These are phyloP conservation scores for Lerema accius DNA, from an alignment of 1,140 invertebrate species.

Conservation along the genomic window DNA sequence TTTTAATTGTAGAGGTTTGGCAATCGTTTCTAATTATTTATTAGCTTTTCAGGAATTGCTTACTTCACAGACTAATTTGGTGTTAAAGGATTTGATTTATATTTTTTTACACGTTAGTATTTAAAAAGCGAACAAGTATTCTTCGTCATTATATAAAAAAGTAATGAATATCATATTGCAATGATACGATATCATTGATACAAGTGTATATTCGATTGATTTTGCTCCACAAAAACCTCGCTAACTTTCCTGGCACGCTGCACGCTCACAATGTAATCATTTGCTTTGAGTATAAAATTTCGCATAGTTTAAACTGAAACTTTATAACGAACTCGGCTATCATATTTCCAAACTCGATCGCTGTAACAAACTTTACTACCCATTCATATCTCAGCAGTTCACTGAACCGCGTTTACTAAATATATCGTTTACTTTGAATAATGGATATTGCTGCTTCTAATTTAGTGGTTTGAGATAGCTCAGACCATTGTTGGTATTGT, in stretches of 20 bases:
- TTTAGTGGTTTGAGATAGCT: neutral
- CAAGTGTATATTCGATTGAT: neutral
- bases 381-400: slow-evolving; percentile 20
- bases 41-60: neutral
- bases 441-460: neutral
- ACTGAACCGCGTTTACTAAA: slow-evolving; percentile 11
- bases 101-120: too few relatives aligned
- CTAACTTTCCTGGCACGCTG: neutral
- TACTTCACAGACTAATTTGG: too few relatives aligned
- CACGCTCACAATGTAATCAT: neutral
- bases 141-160: too few relatives aligned
- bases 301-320: slow-evolving; percentile 12
- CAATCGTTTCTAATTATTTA: slow-evolving; percentile 1
- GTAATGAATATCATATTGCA: too few relatives aligned
- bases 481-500: neutral
- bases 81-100: too few relatives aligned
- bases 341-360: slow-evolving; percentile 23
- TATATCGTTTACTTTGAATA: slow-evolving; percentile 7
- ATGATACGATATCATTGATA: too few relatives aligned
- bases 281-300: slow-evolving; percentile 14
- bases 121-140: too few relatives aligned
- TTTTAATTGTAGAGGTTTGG: slow-evolving; percentile 9
- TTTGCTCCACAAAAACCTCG: neutral
- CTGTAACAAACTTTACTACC: slow-evolving; percentile 11
- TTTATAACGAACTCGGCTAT: slow-evolving; percentile 22